phyloP scores from a whole-genome alignment of 2,113 vertebrate species.

The Pelusios castaneus region DNA sequence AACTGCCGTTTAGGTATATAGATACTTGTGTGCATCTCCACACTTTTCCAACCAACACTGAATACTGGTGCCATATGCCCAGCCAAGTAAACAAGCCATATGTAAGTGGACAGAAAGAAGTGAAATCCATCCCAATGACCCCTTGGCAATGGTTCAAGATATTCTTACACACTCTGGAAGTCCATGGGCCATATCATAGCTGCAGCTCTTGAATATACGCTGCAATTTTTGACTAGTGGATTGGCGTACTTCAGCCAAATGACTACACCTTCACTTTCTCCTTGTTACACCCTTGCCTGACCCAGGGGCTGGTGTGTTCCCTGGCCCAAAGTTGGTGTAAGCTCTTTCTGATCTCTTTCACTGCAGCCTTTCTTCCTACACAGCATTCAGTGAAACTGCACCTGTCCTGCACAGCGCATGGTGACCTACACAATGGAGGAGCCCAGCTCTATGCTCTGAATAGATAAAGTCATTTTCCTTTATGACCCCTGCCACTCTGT shows the following conservation, averaged over 20 bases:
- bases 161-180: neutral
- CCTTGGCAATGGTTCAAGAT: neutral
- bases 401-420: neutral
- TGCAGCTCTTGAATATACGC: accelerated
- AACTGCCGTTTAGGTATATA: no score
- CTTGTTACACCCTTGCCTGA: neutral
- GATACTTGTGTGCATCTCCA: neutral
- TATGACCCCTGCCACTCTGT: neutral
- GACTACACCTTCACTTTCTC: accelerated
- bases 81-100: accelerated
- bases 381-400: neutral
- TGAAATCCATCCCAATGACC: neutral
- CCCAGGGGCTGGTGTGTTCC: neutral
- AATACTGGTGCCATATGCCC: neutral
- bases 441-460: neutral
- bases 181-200: accelerated
- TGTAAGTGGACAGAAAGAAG: neutral
- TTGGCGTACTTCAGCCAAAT: neutral
- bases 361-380: neutral
- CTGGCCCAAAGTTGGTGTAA: neutral
- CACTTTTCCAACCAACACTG: neutral
- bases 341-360: neutral
- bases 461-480: neutral
- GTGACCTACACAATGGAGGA: accelerated
- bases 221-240: neutral